Evolutionary conservation across 1,140 invertebrate species (phyloP).

Genomic region (Epicauta chinensis): DNA sequence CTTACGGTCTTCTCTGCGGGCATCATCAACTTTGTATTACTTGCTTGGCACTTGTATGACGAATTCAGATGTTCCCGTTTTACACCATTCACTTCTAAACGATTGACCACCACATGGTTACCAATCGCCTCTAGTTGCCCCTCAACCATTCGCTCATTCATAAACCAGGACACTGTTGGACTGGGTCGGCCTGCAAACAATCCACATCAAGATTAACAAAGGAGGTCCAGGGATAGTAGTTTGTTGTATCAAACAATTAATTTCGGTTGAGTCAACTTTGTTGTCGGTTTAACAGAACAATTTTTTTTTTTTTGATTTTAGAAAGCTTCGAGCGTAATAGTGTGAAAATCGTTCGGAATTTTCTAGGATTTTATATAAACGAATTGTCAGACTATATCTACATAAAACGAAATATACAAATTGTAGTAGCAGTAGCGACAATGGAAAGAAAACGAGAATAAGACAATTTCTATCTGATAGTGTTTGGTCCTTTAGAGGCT

Average conservation of each 20-base stretch:
- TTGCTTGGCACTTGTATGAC: conserved; percentile 77
- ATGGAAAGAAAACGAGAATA: conserved; percentile 11
- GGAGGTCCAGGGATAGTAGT: too few species aligned
- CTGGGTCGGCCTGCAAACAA: conserved; percentile 66
- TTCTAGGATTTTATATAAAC: too few species aligned
- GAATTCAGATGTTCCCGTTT: conserved; percentile 71
- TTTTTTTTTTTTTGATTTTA: too few species aligned
- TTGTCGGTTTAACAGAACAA: too few species aligned
- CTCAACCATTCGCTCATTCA: conserved; percentile 55
- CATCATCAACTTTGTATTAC: conserved; percentile 76
- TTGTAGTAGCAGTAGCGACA: not conserved
- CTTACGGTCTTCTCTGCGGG: conserved; percentile 70
- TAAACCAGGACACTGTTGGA: conserved; percentile 71
- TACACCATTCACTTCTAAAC: conserved; percentile 63
- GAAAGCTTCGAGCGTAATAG: too few species aligned
- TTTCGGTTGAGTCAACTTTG: too few species aligned
- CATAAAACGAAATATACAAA: too few species aligned
- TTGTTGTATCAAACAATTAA: too few species aligned
- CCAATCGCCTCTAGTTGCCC: conserved; percentile 53
- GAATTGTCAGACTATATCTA: too few species aligned
- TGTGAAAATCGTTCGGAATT: too few species aligned
- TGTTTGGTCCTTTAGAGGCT: conserved; percentile 8
- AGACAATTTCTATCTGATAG: conserved; percentile 25
- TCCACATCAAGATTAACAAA: not conserved
- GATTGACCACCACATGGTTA: conserved; percentile 71